Percentiles rank a stretch among this genome's conserved stretches.
These are phyloP conservation scores for Pogonocichla stellata DNA, from an alignment of 2,113 vertebrate genomes.

Conservation along the genomic window DNA sequence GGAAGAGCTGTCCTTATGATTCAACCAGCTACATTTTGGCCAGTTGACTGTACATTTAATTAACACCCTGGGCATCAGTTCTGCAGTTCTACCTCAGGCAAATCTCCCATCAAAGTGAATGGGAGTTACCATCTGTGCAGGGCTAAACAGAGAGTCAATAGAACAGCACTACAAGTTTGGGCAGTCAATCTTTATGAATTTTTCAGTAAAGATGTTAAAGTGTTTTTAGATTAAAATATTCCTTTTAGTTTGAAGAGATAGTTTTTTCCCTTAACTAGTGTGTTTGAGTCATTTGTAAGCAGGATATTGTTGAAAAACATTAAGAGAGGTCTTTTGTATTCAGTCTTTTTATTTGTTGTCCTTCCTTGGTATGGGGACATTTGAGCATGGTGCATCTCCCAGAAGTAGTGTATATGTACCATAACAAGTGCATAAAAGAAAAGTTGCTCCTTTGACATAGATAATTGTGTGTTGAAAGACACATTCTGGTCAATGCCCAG, in stretches of 20 bases:
- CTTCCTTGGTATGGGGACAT: not conserved
- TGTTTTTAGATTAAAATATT: not conserved
- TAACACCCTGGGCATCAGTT: constrained; percentile 19
- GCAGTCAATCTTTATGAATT: constrained; percentile 35
- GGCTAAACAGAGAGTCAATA: constrained; percentile 10
- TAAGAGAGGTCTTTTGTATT: not conserved
- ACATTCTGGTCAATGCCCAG: not conserved
- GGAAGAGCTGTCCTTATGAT: constrained; percentile 41
- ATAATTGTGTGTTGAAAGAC: not conserved
- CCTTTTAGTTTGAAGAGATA: not conserved
- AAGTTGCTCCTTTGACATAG: not conserved
- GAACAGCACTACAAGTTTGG: constrained; percentile 6
- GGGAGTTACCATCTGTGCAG: constrained; percentile 10
- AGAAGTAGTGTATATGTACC: not conserved
- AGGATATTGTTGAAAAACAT: not conserved
- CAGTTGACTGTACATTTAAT: constrained; percentile 53
- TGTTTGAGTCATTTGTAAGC: not conserved
- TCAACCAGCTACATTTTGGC: constrained; percentile 42
- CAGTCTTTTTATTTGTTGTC: not conserved
- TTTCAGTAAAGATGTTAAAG: constrained; percentile 22
- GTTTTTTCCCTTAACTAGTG: not conserved
- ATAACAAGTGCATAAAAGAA: not conserved
- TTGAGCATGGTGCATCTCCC: not conserved
- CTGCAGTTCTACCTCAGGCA: constrained; percentile 48
- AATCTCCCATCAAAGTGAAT: constrained; percentile 52